Conservation (phyloP, 2,888 invertebrate species). For the Idaea straminata region DNA sequence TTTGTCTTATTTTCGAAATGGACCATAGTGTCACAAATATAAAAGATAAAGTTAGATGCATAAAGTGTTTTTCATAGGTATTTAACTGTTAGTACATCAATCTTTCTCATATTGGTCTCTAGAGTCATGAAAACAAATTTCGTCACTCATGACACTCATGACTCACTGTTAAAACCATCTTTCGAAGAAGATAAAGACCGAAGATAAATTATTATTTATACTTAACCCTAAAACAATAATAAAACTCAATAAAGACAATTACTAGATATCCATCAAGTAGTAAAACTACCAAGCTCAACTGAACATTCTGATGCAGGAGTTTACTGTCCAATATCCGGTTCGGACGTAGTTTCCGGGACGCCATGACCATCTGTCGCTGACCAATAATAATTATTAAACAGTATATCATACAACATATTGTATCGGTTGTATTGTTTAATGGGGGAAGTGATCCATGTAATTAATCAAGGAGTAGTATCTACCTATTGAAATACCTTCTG, state of each 20-base stretch:
- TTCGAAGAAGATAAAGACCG: neutral
- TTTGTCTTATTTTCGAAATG: no score
- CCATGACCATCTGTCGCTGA: conserved; percentile 42
- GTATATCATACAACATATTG: conserved; percentile 4
- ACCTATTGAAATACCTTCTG: neutral
- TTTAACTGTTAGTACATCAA: no score
- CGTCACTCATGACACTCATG: no score
- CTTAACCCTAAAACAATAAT: conserved; percentile 5
- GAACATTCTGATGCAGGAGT: conserved; percentile 42
- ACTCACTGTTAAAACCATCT: no score
- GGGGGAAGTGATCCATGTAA: neutral
- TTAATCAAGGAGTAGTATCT: neutral
- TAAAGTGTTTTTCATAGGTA: no score
- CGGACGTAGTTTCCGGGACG: conserved; percentile 51
- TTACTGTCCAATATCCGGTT: conserved; percentile 66
- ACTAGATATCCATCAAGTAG: conserved; percentile 25
- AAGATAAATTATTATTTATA: conserved; percentile 12
- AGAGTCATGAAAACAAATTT: no score
- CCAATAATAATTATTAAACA: conserved; percentile 28
- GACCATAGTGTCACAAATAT: no score
- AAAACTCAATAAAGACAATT: conserved; percentile 6
- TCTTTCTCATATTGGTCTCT: no score
- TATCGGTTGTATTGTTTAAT: neutral
- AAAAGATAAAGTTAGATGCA: no score
- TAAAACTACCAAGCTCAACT: conserved; percentile 24